A percentile compares a stretch with the other conserved stretches of the same genome.
These are phyloP conservation scores for Laticauda laticaudata DNA, from an alignment of 2,113 vertebrate species.

Conservation along the genomic window DNA sequence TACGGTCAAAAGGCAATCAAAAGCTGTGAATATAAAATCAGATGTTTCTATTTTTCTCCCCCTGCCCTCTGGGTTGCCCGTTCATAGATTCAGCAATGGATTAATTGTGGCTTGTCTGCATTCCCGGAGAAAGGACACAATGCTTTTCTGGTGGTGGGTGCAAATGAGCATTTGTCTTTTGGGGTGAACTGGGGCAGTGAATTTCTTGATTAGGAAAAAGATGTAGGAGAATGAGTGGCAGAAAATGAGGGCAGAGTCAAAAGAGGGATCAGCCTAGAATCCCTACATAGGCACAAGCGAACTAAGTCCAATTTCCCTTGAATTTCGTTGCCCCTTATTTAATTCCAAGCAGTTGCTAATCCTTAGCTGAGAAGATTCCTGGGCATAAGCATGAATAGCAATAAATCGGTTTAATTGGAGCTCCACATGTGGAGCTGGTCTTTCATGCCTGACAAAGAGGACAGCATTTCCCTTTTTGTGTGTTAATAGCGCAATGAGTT, in stretches of 20 bases:
- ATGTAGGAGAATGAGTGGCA: not conserved
- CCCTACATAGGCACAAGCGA: too few relatives aligned
- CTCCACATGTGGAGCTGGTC: too few relatives aligned
- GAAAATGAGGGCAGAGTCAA: too few relatives aligned
- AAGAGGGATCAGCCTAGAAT: too few relatives aligned
- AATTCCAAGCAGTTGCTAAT: too few relatives aligned
- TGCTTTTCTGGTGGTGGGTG: not conserved
- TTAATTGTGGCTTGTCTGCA: not conserved
- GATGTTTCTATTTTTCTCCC: not conserved
- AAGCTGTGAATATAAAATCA: not conserved
- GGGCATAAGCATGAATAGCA: too few relatives aligned
- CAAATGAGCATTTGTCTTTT: not conserved
- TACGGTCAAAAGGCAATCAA: conserved; percentile 9
- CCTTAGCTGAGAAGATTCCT: too few relatives aligned
- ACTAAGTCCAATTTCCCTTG: too few relatives aligned
- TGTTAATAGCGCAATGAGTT: not conserved
- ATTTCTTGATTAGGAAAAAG: not conserved
- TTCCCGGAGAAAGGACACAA: not conserved
- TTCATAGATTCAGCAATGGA: not conserved
- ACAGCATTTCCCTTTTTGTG: not conserved
- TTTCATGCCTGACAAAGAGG: not conserved
- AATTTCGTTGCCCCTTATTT: too few relatives aligned
- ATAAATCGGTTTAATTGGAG: too few relatives aligned
- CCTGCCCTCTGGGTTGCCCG: too few relatives aligned
- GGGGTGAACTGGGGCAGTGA: not conserved